Evolutionary conservation across 2,113 vertebrate species (phyloP).

Genomic region (Okapia johnstoni): DNA sequence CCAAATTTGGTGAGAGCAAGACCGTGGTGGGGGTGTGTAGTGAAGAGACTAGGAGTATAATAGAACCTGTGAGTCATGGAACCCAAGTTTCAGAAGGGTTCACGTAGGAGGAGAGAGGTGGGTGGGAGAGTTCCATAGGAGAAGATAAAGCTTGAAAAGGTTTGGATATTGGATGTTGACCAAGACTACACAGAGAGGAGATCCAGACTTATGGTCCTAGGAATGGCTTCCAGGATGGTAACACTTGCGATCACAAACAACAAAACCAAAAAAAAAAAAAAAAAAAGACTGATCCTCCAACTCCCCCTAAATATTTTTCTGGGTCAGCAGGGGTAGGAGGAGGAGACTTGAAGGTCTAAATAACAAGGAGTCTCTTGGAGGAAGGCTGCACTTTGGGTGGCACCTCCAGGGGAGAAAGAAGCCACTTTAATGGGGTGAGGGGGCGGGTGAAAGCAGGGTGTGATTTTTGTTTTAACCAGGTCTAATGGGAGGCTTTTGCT

Average conservation of each 20-base stretch:
- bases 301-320: background rate
- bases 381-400: background rate
- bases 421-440: background rate
- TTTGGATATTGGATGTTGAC: background rate
- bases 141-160: background rate
- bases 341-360: background rate
- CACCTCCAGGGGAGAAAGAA: background rate
- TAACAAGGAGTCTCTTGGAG: too few relatives aligned
- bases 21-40: background rate
- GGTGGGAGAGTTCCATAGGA: rapidly evolving
- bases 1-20: background rate
- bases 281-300: background rate
- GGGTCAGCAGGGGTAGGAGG: background rate
- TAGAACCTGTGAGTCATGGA: background rate
- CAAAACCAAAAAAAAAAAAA: background rate
- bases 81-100: background rate
- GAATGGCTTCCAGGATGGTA: background rate
- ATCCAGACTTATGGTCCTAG: too few relatives aligned
- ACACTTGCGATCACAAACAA: background rate
- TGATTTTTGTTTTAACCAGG: background rate
- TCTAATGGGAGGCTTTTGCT: background rate
- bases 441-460: background rate
- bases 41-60: background rate
- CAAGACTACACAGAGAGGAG: background rate
- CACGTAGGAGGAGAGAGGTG: background rate